Evolutionary conservation across 2,113 vertebrate species (phyloP).

Genomic region (Rhinopomastus cyanomelas): DNA sequence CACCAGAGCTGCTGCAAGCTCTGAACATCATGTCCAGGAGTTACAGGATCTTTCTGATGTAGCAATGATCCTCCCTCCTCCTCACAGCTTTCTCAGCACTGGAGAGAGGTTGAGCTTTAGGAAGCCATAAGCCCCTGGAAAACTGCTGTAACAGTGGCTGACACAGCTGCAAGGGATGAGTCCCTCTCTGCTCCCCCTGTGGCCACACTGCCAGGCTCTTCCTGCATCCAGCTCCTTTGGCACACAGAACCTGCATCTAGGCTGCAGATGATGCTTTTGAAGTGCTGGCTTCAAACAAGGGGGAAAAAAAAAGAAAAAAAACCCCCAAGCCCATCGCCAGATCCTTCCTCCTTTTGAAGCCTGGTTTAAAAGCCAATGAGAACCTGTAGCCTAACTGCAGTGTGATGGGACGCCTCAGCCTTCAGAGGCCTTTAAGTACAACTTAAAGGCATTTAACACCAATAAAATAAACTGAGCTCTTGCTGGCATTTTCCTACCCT

Average conservation of each 20-base stretch:
- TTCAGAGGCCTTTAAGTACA: slow-evolving; percentile 40
- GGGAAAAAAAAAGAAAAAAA: neutral
- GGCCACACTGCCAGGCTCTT: neutral
- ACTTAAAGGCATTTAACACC: slow-evolving; percentile 64
- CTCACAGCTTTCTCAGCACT: neutral
- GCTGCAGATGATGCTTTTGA: slow-evolving; percentile 39
- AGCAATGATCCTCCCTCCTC: neutral
- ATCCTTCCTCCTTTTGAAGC: slow-evolving; percentile 48
- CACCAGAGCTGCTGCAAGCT: neutral
- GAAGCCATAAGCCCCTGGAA: neutral
- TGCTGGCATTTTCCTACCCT: neutral
- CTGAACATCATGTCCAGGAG: accelerated
- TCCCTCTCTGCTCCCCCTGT: neutral
- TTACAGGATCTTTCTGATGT: neutral
- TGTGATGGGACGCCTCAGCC: neutral
- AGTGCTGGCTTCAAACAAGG: slow-evolving; percentile 31
- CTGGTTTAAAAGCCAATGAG: slow-evolving; percentile 55
- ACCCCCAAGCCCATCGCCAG: neutral
- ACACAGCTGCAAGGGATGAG: accelerated
- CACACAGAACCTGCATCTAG: neutral
- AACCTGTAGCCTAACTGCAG: slow-evolving; percentile 42
- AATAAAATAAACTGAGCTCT: slow-evolving; percentile 37
- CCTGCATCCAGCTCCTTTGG: neutral
- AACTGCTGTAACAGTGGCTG: neutral
- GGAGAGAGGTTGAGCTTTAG: neutral